phyloP scores from a whole-genome alignment of 2,888 invertebrate genomes.

The Deroplatys truncata region DNA sequence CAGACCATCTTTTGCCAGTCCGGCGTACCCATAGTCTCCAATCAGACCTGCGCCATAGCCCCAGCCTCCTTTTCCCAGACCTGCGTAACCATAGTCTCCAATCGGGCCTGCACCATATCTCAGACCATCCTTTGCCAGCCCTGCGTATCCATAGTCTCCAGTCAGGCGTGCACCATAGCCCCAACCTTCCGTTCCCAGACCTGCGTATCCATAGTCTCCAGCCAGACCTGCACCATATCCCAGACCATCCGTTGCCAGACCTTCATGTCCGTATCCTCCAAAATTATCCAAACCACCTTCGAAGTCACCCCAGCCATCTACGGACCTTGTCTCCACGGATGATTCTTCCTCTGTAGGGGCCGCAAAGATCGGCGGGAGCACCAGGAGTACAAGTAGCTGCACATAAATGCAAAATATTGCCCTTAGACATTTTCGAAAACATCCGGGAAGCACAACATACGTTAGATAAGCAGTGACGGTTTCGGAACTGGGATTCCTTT shows the following conservation, averaged over 20 bases:
- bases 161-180: background rate
- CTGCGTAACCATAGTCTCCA: background rate
- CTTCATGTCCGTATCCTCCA: background rate
- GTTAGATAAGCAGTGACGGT: background rate
- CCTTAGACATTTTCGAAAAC: background rate
- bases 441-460: background rate
- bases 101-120: background rate
- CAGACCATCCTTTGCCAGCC: background rate
- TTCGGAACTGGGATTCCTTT: too few relatives aligned
- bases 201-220: background rate
- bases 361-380: background rate
- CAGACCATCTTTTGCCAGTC: too few relatives aligned
- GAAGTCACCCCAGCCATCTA: background rate
- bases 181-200: background rate
- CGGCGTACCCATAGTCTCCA: background rate
- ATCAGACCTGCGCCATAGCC: too few relatives aligned
- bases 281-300: background rate
- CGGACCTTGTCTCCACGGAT: background rate
- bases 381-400: background rate
- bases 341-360: background rate
- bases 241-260: background rate
- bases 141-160: background rate
- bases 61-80: too few relatives aligned
- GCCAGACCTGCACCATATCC: background rate
- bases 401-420: background rate